Base-by-base conservation (phyloP, 2,113 vertebrate genomes). In the Rhipidura dahli region DNA sequence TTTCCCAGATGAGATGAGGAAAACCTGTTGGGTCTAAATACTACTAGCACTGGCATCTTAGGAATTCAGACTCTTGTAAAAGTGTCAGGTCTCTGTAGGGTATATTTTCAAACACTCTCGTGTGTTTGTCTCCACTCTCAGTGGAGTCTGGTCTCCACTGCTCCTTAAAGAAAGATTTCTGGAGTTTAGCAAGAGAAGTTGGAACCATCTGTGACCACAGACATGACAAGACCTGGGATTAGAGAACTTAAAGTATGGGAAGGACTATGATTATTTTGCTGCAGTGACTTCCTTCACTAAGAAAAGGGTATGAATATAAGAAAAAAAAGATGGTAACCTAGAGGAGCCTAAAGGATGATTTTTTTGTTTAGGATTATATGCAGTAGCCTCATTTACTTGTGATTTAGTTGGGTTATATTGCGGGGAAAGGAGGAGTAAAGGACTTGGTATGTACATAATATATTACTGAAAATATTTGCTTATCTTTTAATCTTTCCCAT, bases 41-140 rank as follows among this genome's bases (percentile, higher is more conserved):
- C 3, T 30, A 39, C 3, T 30, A 39, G 3, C 26, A 79, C 12
- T 0, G 0, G 2, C 20, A 28, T 3, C 2, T 68, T 4, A 1
- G 57, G 47, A 87, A 72, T 87, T 17, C 24, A 83, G 63, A 24
- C 13, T 7, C 9, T 33, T 59, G 20, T 4, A 83, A 35, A 9
- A 53, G 5, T 10, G 8, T 30, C 61, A 71, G 31, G 10, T 75
- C 24, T 66, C 7, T 40, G 12, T 30, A 50, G 7, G 5, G 19
- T n/a, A 14, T 19, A 9, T 63, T 70, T 70, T 56, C 57, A 23
- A 82, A 44, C 82, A 22, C 3, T 73, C 9, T 81, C 8, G 7
- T 49, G 49, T 49, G 49, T 49, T 49, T 49, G 49, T 49, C 49
- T 49, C 22, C 22, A 49, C 22, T 13, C 47, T 49, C 22, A 49